Conservation (phyloP, 2,888 invertebrate species). For the Agriotes lineatus region DNA sequence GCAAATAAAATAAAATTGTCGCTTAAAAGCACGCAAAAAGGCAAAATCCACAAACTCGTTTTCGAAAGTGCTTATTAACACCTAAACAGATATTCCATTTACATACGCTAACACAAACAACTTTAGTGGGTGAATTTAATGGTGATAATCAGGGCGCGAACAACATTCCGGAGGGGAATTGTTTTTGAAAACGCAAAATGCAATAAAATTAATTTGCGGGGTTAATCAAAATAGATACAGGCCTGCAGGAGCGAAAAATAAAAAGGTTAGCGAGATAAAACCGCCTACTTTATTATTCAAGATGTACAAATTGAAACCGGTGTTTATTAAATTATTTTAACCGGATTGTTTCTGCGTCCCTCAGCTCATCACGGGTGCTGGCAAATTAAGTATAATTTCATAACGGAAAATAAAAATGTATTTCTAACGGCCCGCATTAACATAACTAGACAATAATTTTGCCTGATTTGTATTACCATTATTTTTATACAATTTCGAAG, state of each 20-base stretch:
- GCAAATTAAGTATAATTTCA: constrained; percentile 11
- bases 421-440: constrained; percentile 6
- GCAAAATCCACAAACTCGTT: too few species aligned
- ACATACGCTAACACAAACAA: not conserved
- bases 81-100: not conserved
- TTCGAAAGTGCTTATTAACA: too few species aligned
- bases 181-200: not conserved
- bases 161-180: not conserved
- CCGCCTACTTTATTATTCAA: constrained; percentile 20
- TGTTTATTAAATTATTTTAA: constrained; percentile 26
- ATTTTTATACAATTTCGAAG: too few species aligned
- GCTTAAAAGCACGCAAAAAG: too few species aligned
- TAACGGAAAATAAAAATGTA: constrained; percentile 7
- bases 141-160: constrained; percentile 2
- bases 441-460: too few species aligned
- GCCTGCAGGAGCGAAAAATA: constrained; percentile 1
- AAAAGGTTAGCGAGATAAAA: constrained; percentile 11
- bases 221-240: constrained; percentile 15
- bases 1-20: too few species aligned
- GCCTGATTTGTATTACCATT: too few species aligned
- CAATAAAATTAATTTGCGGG: constrained; percentile 18
- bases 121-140: not conserved
- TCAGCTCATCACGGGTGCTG: constrained; percentile 12
- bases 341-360: constrained; percentile 15
- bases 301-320: constrained; percentile 17